Evolutionary conservation across 2,888 invertebrate genomes (phyloP), one percentile per base, ranked within the genome.

Genomic region (Terebella lapidaria): DNA sequence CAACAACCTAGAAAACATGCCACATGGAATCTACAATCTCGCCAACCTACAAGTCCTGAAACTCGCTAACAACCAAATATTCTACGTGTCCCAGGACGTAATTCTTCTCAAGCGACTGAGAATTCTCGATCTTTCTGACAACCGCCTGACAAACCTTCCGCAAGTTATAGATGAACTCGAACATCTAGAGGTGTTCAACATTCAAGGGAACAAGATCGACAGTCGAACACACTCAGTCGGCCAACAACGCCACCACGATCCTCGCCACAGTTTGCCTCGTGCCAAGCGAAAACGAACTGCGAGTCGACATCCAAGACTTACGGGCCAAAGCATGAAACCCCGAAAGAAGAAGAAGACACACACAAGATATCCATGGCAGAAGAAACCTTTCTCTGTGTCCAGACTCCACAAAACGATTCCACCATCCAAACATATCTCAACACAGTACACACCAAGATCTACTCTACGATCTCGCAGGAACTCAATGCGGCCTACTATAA

Each of bases 71-170:
- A 79, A 79, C 65, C 60, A 66, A 22, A 73, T 79, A 15, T 61
- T 65, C 18, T 72, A 73, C 58, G 61, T 79, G 1, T 70, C 76
- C 0, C 71, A 73, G 53, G 77, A 78, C 28, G 68, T 79, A n/a
- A 70, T 67, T 0, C 61, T 69, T 46, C 67, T 79, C 54, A 72
- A 69, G 35, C 66, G 67, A 15, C 69, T 79, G 4, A 66, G 70
- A 18, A 69, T 68, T 1, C 65, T 79, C 28, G 77, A 79, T 57
- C 61, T 79, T 3, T 71, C 74, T 1, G 67, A 76, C 59, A 79
- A 79, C 62, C 59, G 67, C 22, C 64, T 79, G 4, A 67, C 69
- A 2, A 64, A 64, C 25, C 63, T 79, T 30, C 79, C 79, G 0
- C 69, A 71, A 4, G 67, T 71, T 1, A 64, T 78, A n/a, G 67